Percentiles rank a stretch among this genome's conserved stretches.
phyloP scores from a whole-genome alignment of 2,888 invertebrate species.

The Ommatoiulus sabulosus region DNA sequence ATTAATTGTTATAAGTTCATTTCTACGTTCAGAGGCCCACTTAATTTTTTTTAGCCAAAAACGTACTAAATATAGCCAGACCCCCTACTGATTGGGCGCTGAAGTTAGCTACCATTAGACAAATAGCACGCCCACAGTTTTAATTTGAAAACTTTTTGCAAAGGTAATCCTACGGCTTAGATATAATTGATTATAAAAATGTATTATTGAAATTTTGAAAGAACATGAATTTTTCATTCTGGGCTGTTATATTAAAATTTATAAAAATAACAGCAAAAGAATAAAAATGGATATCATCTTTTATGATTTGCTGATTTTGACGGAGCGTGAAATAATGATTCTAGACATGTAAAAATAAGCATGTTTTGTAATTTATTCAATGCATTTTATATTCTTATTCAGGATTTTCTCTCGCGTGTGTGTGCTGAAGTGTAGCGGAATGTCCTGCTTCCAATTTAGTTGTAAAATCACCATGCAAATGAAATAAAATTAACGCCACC shows the following conservation, averaged over 20 bases:
- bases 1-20: no score
- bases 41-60: no score
- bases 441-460: constrained; percentile 2
- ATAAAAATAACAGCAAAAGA: neutral
- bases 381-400: neutral
- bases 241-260: no score
- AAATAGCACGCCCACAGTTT: neutral
- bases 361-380: neutral
- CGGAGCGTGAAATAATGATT: neutral
- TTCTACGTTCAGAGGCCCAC: no score
- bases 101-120: neutral
- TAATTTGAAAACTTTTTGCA: neutral
- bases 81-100: neutral
- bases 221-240: no score
- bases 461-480: neutral
- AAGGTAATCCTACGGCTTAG: neutral
- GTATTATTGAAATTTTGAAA: no score
- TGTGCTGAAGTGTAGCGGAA: neutral
- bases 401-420: neutral
- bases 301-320: neutral
- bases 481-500: constrained; percentile 7
- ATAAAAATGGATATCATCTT: neutral
- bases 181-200: no score
- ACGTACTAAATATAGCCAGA: neutral
- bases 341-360: neutral